phyloP scores from a whole-genome alignment of 2,797 vertebrate genomes.

The Psittacula echo region DNA sequence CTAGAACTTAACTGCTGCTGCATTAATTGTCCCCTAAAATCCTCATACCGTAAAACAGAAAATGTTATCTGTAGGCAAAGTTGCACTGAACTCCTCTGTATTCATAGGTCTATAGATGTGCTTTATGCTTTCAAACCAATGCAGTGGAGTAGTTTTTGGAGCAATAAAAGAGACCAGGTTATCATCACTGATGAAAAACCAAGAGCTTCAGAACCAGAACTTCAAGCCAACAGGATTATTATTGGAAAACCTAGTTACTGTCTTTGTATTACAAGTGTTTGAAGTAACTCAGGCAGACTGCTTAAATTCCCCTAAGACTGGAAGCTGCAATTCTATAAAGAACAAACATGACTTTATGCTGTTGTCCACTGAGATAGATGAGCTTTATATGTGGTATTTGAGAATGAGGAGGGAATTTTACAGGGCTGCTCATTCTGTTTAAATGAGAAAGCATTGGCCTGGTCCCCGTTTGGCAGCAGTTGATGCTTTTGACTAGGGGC shows the following conservation, averaged over 20 bases:
- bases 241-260: background rate
- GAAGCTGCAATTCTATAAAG: background rate
- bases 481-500: background rate
- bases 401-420: background rate
- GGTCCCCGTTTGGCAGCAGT: background rate
- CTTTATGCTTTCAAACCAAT: background rate
- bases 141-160: background rate
- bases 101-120: background rate
- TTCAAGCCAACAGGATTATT: background rate
- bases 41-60: background rate
- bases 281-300: background rate
- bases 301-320: background rate
- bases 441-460: background rate
- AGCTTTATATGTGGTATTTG: background rate
- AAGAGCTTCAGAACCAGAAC: background rate
- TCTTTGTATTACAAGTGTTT: background rate
- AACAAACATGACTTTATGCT: background rate
- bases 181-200: background rate
- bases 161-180: background rate
- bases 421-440: background rate
- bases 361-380: background rate
- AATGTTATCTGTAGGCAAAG: background rate
- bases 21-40: background rate
- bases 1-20: background rate
- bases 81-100: background rate